Evolutionary conservation across 1,140 invertebrate species (phyloP), one percentile per base, ranked within the genome.

Genomic region (Drosophila neocordata): DNA sequence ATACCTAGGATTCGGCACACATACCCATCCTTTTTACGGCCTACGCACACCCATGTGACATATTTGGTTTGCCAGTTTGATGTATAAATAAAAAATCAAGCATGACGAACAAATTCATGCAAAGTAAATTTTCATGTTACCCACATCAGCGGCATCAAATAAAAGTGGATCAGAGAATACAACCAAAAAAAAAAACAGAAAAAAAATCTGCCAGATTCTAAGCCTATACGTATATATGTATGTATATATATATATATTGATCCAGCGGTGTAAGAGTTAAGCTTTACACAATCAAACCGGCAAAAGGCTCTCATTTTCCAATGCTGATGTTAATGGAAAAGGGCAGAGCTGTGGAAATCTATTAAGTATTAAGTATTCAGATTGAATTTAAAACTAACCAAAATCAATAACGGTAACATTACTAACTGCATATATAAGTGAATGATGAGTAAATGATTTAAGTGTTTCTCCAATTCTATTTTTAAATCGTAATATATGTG

Each of bases 41-140:
- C 65, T 77, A 84, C 66, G 77, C 77, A 87, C 74, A 81, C 74
- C 82, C 82, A 63, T 68, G 78, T 85, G 82, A 82, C 82, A 87
- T 82, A 82, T 85, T 81, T 78, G 70, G 73, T 63, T 87, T 65
- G 73, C 73, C 69, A 52, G 73, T 58, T 73, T 85, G 77, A 81
- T 87, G 74, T 80, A 87, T 87, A 81, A 87, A 87, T 85, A 81
- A 85, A 85, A 85, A 85, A 85, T 81, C 82, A 75, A 85, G 70
- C 74, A 70, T 81, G 68, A 81, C 79, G 78, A 66, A 78, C 73
- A 82, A 75, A 69, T 82, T 82, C 82, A 75, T 75, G 82, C 77
- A 87, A 85, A 85, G 82, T 85, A 85, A 69, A 81, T 85, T 85
- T 85, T 77, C 82, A 87, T 85, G 82, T 85, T 71, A 41, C 67